A percentile compares a stretch with the other conserved stretches of the same genome.
These are phyloP conservation scores for Tetrax tetrax DNA, from an alignment of 2,113 vertebrate genomes.

Conservation along the genomic window DNA sequence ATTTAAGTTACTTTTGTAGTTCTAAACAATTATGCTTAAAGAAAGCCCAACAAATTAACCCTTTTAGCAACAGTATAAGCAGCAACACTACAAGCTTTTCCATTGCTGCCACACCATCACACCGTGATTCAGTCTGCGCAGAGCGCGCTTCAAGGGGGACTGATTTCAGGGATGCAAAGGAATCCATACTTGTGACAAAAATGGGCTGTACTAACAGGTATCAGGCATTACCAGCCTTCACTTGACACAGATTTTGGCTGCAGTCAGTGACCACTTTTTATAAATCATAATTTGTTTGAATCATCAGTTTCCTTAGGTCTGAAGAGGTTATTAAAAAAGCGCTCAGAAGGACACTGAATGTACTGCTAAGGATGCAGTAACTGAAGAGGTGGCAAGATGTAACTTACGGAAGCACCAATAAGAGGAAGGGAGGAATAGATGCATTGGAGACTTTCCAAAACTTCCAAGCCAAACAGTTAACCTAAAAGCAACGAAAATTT, in stretches of 20 bases:
- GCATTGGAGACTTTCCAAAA: slow-evolving; percentile 73
- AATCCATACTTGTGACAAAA: neutral
- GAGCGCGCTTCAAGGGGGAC: neutral
- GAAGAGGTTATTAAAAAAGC: neutral
- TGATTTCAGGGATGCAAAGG: neutral
- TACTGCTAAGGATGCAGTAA: neutral
- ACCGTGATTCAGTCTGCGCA: neutral
- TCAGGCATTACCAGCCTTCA: neutral
- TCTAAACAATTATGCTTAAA: neutral
- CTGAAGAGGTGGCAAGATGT: neutral
- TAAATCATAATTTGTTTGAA: neutral
- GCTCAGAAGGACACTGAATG: neutral
- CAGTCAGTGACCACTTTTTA: neutral
- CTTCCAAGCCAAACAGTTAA: slow-evolving; percentile 84
- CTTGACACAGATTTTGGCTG: neutral
- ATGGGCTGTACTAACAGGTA: neutral
- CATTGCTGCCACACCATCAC: neutral
- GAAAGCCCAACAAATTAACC: neutral
- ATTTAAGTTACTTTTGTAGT: neutral
- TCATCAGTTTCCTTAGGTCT: neutral
- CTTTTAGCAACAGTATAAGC: neutral
- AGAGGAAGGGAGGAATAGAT: slow-evolving; percentile 73
- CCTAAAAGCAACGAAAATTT: slow-evolving; percentile 61
- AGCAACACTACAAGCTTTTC: neutral
- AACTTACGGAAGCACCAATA: slow-evolving; percentile 80